phyloP scores from a whole-genome alignment of 2,113 vertebrate species.

The Austrofundulus limnaeus region DNA sequence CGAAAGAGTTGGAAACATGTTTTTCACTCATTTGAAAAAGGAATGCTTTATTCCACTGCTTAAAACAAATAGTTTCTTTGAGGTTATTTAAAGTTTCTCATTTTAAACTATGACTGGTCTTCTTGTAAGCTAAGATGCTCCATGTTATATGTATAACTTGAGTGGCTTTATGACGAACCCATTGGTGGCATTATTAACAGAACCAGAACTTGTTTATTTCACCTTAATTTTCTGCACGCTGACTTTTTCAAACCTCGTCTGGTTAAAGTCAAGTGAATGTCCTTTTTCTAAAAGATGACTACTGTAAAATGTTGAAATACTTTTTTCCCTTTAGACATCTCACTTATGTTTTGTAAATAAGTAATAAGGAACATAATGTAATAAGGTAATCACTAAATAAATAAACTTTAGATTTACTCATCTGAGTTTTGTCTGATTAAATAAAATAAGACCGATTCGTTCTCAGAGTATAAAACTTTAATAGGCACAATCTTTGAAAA shows the following conservation, averaged over 20 bases:
- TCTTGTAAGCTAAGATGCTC: neutral
- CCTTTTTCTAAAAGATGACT: neutral
- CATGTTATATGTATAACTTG: neutral
- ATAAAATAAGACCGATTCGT: neutral
- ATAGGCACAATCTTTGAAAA: constrained; percentile 19
- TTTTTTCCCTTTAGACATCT: too few species aligned
- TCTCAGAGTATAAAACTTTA: constrained; percentile 42
- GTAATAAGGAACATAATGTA: neutral
- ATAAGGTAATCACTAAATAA: neutral
- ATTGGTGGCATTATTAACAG: neutral
- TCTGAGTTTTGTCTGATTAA: neutral
- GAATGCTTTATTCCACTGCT: too few species aligned
- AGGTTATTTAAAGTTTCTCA: neutral
- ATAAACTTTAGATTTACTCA: neutral
- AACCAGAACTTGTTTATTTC: neutral
- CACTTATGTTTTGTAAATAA: too few species aligned
- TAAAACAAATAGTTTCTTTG: too few species aligned
- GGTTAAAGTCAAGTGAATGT: neutral
- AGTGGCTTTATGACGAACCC: neutral
- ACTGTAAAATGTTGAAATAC: neutral
- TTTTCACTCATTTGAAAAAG: too few species aligned
- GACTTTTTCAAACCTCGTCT: neutral
- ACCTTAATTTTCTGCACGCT: neutral
- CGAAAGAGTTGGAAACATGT: too few species aligned
- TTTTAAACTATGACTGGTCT: neutral